Conservation (phyloP, 2,113 vertebrate genomes). For the Eulemur rufifrons region DNA sequence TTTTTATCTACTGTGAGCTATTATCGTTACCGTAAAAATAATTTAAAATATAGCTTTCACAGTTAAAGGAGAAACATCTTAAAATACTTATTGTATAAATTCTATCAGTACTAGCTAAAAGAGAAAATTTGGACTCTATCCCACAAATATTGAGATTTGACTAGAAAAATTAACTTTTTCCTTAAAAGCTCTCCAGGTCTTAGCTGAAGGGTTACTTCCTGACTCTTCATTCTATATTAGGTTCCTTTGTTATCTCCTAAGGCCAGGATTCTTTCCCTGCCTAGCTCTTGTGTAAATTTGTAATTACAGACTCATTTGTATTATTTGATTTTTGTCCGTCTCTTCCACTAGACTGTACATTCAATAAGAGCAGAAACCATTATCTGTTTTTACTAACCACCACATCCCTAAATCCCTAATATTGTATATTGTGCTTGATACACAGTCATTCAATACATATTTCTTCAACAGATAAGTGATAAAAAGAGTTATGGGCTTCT, state of each 20-base stretch:
- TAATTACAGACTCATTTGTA: constrained; percentile 28
- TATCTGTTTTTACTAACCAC: constrained; percentile 22
- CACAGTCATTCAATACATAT: neutral
- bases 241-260: neutral
- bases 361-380: neutral
- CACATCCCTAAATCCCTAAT: neutral
- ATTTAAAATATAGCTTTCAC: constrained; percentile 1
- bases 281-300: neutral
- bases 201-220: neutral
- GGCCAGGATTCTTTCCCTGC: neutral
- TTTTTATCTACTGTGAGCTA: constrained; percentile 12
- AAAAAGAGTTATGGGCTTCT: neutral
- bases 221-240: neutral
- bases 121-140: neutral
- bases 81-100: neutral
- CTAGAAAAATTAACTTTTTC: constrained; percentile 35
- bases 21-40: constrained; percentile 11
- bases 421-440: neutral
- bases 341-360: neutral
- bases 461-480: constrained; percentile 22
- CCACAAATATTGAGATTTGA: neutral
- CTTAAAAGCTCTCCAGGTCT: constrained; percentile 14
- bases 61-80: neutral
- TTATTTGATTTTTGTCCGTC: neutral
- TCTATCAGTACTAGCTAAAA: constrained; percentile 8